Evolutionary conservation across 2,113 vertebrate genomes (phyloP).

Genomic region (Mustelus asterias): DNA sequence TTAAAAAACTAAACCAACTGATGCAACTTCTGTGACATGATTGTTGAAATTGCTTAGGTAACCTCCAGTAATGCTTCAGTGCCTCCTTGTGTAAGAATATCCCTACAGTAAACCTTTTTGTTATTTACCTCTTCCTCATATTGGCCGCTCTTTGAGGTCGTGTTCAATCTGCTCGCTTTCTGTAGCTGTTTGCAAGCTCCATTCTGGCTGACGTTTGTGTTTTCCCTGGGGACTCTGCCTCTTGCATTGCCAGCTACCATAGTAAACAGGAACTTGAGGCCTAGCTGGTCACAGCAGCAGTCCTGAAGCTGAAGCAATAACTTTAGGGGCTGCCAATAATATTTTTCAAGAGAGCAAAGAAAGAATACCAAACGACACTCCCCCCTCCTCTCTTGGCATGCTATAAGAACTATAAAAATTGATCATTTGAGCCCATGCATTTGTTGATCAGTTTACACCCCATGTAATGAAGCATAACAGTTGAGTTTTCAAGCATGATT

Average conservation of each 20-base stretch:
- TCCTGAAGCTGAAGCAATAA: not conserved
- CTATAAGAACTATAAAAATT: not conserved
- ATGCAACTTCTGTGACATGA: not conserved
- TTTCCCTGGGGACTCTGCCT: not conserved
- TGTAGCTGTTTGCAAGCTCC: not conserved
- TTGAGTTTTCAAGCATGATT: not conserved
- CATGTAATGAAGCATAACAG: not conserved
- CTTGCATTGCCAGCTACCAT: not conserved
- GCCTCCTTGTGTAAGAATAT: not conserved
- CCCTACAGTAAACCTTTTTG: not conserved
- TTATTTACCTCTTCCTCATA: not conserved
- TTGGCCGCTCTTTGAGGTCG: not conserved
- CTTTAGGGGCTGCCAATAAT: not conserved
- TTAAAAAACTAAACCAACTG: not conserved
- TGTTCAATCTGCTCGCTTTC: not conserved
- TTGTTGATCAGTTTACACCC: not conserved
- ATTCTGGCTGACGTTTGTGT: not conserved
- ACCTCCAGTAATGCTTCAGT: not conserved
- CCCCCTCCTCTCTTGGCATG: not conserved
- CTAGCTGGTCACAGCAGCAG: not conserved
- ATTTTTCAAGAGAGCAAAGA: not conserved
- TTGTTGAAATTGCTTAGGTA: not conserved
- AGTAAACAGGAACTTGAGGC: conserved; percentile 4
- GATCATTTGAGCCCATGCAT: not conserved
- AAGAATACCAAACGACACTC: not conserved